Conservation (phyloP, 2,113 vertebrate genomes). For the Heliornis fulica region DNA sequence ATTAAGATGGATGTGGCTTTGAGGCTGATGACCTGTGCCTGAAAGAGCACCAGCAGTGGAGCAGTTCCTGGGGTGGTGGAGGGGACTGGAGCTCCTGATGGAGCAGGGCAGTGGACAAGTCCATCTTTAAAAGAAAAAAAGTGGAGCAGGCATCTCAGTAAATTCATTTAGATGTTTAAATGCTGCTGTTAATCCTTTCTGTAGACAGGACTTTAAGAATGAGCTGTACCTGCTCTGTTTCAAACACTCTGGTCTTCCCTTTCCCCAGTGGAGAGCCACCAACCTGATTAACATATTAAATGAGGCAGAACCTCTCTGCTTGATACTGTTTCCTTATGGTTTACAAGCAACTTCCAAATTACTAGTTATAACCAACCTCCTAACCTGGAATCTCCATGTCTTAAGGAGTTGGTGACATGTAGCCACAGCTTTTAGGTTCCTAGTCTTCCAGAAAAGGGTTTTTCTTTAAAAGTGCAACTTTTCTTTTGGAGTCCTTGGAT, state of each 20-base stretch:
- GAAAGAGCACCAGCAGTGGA: background rate
- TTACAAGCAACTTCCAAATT: background rate
- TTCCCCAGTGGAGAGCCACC: background rate
- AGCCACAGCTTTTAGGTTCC: accelerated
- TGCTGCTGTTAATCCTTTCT: background rate
- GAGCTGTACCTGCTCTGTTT: background rate
- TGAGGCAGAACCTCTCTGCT: background rate
- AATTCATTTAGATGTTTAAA: background rate
- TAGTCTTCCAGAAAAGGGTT: background rate
- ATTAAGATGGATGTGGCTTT: background rate
- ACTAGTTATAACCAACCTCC: background rate
- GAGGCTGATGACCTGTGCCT: background rate
- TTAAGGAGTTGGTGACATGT: accelerated
- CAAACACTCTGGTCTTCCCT: background rate
- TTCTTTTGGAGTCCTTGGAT: accelerated
- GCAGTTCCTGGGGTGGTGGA: background rate
- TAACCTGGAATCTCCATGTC: accelerated
- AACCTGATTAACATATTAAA: background rate
- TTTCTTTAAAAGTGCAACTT: background rate
- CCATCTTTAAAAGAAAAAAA: background rate
- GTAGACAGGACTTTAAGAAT: background rate
- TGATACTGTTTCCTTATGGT: background rate
- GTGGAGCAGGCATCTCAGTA: background rate
- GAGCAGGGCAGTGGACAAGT: background rate
- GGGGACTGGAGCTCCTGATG: background rate